Percentiles rank a stretch among this genome's conserved stretches.
Evolutionary conservation across 1,140 invertebrate genomes (phyloP).

Genomic region (Brachionus asplanchnoidis): DNA sequence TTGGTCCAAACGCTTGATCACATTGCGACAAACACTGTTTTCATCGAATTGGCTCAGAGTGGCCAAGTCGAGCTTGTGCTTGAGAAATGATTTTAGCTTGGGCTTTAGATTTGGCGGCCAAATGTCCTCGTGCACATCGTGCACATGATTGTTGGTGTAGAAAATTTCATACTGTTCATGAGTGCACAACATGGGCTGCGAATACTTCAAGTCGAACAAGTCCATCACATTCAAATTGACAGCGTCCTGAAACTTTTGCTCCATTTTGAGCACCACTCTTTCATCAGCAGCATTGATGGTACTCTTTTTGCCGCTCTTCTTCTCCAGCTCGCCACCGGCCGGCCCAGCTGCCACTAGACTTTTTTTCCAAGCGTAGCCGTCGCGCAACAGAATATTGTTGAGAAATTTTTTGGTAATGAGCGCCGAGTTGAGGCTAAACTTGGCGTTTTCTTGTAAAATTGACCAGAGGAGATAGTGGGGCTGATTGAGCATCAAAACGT

Average conservation of each 20-base stretch:
- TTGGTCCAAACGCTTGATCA: background rate
- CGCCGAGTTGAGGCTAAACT: background rate
- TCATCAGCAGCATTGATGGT: background rate
- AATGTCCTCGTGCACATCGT: background rate
- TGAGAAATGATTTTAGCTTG: background rate
- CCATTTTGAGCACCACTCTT: background rate
- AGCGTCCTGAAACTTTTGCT: background rate
- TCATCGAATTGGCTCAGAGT: slow-evolving; percentile 25
- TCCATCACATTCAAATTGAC: background rate
- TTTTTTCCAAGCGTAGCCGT: background rate
- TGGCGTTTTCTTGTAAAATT: background rate
- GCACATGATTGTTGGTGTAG: background rate
- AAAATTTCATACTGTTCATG: slow-evolving; percentile 19
- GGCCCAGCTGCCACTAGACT: background rate
- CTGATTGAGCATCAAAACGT: slow-evolving; percentile 6
- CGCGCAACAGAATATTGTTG: background rate
- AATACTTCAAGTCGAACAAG: slow-evolving; percentile 24
- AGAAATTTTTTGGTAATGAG: background rate
- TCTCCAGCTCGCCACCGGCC: background rate
- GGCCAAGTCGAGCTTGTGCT: background rate
- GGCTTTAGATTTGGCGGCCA: background rate
- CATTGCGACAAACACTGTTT: slow-evolving; percentile 4
- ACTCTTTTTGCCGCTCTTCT: background rate
- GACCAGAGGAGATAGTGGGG: slow-evolving; percentile 8
- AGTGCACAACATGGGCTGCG: background rate